Evolutionary conservation across 2,113 vertebrate species (phyloP).

Genomic region (Anolis carolinensis): DNA sequence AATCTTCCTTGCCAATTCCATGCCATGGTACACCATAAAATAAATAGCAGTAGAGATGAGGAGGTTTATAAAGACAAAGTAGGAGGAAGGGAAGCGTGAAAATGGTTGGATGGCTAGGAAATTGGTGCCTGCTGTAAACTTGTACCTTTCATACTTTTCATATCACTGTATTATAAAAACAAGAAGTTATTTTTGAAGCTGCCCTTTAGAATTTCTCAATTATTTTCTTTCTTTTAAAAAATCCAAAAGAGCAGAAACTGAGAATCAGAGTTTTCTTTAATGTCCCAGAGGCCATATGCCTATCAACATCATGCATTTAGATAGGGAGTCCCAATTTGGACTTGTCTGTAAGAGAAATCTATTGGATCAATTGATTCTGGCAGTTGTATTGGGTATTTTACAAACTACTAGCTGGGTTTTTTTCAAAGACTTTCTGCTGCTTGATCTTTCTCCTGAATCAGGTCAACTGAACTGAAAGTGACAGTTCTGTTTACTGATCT

Average conservation of each 20-base stretch:
- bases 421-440: constrained; percentile 10
- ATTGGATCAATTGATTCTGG: constrained; percentile 26
- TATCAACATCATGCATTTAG: constrained; percentile 17
- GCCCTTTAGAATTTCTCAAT: neutral
- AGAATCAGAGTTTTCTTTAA: constrained; percentile 13
- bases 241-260: neutral
- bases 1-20: neutral
- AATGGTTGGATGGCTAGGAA: neutral
- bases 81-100: neutral
- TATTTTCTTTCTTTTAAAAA: constrained; percentile 9
- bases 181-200: neutral
- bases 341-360: constrained; percentile 26
- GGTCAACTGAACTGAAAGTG: constrained; percentile 22
- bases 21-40: neutral
- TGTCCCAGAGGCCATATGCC: constrained; percentile 15
- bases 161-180: neutral
- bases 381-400: constrained; percentile 24
- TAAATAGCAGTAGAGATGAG: neutral
- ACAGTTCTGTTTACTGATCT: constrained; percentile 33
- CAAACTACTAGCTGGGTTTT: neutral
- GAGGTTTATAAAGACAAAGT: neutral
- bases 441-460: neutral
- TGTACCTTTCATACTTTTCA: neutral
- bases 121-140: neutral
- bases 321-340: constrained; percentile 26